phyloP scores from a whole-genome alignment of 2,113 vertebrate species.

The Nyctibius bracteatus region DNA sequence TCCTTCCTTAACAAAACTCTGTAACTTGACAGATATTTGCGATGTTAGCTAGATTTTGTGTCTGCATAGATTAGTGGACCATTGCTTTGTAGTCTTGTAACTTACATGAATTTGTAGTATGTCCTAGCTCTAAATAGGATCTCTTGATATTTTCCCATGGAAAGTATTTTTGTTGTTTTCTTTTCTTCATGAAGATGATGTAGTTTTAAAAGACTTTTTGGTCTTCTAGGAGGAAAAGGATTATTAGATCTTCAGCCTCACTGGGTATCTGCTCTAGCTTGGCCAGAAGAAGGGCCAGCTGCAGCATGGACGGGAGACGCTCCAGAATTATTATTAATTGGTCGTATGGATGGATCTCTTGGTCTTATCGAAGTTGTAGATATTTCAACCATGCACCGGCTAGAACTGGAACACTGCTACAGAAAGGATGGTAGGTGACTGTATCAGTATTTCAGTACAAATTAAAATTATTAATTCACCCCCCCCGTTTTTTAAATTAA shows the following conservation, averaged over 20 bases:
- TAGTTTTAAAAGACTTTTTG: background rate
- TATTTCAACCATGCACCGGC: constrained; percentile 81
- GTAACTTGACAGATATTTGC: background rate
- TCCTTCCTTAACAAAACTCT: background rate
- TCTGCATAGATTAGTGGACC: background rate
- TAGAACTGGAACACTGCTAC: constrained; percentile 93
- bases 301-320: constrained; percentile 84
- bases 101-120: background rate
- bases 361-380: constrained; percentile 92
- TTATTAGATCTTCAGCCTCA: constrained; percentile 91
- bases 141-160: background rate
- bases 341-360: constrained; percentile 93
- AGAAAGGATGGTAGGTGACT: constrained; percentile 86
- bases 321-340: constrained; percentile 88
- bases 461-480: background rate
- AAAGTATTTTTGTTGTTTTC: background rate
- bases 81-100: background rate
- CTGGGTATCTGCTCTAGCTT: constrained; percentile 92
- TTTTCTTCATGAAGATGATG: background rate
- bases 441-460: background rate
- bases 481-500: fast-evolving
- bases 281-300: constrained; percentile 85
- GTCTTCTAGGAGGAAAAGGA: constrained; percentile 84
- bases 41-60: background rate
- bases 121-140: background rate